Conservation (phyloP, 2,113 vertebrate genomes). For the Erinaceus europaeus region DNA sequence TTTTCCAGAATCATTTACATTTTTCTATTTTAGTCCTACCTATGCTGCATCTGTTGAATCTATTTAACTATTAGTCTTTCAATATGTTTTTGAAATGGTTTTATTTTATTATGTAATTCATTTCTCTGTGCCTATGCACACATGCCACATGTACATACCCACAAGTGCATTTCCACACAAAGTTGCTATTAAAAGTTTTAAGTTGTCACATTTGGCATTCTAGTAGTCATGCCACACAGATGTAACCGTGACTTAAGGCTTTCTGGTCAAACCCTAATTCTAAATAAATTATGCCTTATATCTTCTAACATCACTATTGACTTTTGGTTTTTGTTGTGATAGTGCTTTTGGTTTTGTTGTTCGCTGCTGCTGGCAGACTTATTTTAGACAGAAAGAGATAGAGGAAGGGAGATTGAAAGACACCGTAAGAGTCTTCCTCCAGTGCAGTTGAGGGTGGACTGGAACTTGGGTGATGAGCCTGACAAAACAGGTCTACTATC, state of each 20-base stretch:
- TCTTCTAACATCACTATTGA: not conserved
- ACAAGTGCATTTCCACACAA: not conserved
- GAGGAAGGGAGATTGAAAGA: too few species aligned
- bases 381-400: too few species aligned
- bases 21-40: not conserved
- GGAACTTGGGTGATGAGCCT: too few species aligned
- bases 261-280: not conserved
- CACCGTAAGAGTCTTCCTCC: too few species aligned
- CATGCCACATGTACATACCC: not conserved
- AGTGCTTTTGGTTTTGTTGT: too few species aligned
- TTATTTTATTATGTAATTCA: not conserved
- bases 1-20: not conserved
- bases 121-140: not conserved
- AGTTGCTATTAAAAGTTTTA: not conserved
- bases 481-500: too few species aligned
- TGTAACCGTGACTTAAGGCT: too few species aligned
- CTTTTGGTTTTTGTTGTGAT: too few species aligned
- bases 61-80: not conserved
- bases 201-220: too few species aligned
- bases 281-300: not conserved
- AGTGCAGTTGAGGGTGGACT: too few species aligned
- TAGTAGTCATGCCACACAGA: too few species aligned
- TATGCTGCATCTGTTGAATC: not conserved
- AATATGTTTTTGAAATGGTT: not conserved
- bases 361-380: too few species aligned